Evolutionary conservation across 2,888 invertebrate genomes (phyloP), one percentile per base, ranked within the genome.

Genomic region (Carcina quercana): DNA sequence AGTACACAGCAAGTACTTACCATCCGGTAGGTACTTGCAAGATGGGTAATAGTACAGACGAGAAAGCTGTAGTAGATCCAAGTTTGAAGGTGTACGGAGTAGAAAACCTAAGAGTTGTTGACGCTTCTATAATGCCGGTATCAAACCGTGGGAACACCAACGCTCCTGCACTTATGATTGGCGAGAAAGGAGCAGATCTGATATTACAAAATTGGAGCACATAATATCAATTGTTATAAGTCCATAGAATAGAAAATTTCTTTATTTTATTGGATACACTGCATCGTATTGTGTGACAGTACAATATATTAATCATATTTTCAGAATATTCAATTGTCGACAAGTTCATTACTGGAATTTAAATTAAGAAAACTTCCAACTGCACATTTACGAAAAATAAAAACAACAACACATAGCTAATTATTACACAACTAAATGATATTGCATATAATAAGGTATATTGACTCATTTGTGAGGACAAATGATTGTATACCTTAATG

Each of bases 91-190:
- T 93, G 0, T 86, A 89, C 32, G 93, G 92, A 1, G 34, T 74
- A 0, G 30, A 45, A 4, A 69, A 83, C 3, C 55, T 91, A 1
- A 79, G 93, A 30, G 92, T 94, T 0, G 88, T 89, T 1, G 94
- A 94, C 57, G 89, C 91, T 0, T 92, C 92, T 5, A 89, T 94
- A 21, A 94, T 94, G 93, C 94, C 94, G 0, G 74, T 69, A 0
- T 87, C 94, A 15, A 79, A 90, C 0, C 90, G 92, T 39, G 92
- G 91, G 0, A 94, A 94, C 57, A 93, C 93, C 0, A 93, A 93
- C 50, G 94, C 92, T 0, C 91, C 94, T 0, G 85, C 87, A 0
- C 89, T 93, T 5, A 93, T 93, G 93, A 91, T 93, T 28, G 94
- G 88, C 0, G 93, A 93, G 31, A 53, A 51, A 30, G 75, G 69